phyloP scores from a whole-genome alignment of 2,113 vertebrate genomes.

The Aptenodytes forsteri region DNA sequence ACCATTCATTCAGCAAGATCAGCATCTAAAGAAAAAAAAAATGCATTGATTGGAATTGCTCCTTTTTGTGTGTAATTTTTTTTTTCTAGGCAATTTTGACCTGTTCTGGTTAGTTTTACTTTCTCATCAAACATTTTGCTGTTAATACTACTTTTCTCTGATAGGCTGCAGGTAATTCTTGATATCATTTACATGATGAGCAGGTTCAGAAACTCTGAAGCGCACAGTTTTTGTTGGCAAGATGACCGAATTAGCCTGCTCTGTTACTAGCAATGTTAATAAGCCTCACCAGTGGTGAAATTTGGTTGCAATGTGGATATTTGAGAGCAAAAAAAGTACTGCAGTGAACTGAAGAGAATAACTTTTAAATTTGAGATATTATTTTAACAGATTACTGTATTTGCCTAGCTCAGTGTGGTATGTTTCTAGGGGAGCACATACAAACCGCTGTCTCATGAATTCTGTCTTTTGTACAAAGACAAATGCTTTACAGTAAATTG shows the following conservation, averaged over 20 bases:
- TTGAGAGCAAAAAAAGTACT: background rate
- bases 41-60: background rate
- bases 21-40: background rate
- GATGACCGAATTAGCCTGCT: background rate
- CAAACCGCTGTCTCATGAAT: background rate
- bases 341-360: background rate
- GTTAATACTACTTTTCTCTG: background rate
- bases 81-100: background rate
- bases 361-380: background rate
- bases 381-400: background rate
- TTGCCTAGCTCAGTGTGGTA: background rate
- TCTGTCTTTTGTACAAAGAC: background rate
- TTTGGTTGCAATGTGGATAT: background rate
- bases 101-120: background rate
- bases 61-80: background rate
- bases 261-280: background rate
- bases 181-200: background rate
- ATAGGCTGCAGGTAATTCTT: background rate
- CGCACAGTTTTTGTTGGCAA: background rate
- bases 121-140: background rate
- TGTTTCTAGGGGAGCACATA: background rate
- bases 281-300: background rate
- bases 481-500: background rate
- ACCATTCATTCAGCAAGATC: background rate
- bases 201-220: background rate